phyloP scores from a whole-genome alignment of 2,797 vertebrate genomes.

The Poeciliopsis turneri region DNA sequence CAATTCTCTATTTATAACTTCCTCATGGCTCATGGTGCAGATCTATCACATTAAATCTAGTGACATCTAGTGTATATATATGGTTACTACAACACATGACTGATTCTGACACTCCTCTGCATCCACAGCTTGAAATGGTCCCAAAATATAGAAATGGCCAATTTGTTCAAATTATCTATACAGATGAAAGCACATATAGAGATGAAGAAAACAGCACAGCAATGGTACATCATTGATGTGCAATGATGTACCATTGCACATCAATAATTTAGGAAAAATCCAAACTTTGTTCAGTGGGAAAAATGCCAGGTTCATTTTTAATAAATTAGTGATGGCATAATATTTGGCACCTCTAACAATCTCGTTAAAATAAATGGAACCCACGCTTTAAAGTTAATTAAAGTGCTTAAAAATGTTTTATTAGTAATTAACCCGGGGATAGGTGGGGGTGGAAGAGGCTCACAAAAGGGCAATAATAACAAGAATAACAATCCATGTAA shows the following conservation, averaged over 20 bases:
- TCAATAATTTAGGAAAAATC: background rate
- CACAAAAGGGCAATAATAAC: background rate
- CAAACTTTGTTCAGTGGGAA: background rate
- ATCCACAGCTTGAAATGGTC: background rate
- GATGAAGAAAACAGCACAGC: background rate
- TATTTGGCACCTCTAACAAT: background rate
- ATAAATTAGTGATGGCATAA: background rate
- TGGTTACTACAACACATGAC: slow-evolving; percentile 29
- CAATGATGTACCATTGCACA: background rate
- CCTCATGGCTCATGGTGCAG: background rate
- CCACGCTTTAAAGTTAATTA: background rate
- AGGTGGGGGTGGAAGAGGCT: background rate
- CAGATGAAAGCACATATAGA: background rate
- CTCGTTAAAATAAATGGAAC: background rate
- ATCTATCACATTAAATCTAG: background rate
- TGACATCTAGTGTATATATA: slow-evolving; percentile 56
- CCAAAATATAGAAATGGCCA: background rate
- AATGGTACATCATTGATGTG: too few relatives aligned
- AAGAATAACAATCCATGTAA: background rate
- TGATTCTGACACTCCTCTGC: background rate
- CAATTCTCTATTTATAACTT: background rate
- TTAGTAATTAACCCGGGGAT: background rate
- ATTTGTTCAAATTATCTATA: background rate
- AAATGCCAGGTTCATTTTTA: background rate
- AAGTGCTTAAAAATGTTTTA: background rate